Evolutionary conservation across 2,113 vertebrate genomes (phyloP), one percentile per base, ranked within the genome.

Genomic region (Azemiops feae): DNA sequence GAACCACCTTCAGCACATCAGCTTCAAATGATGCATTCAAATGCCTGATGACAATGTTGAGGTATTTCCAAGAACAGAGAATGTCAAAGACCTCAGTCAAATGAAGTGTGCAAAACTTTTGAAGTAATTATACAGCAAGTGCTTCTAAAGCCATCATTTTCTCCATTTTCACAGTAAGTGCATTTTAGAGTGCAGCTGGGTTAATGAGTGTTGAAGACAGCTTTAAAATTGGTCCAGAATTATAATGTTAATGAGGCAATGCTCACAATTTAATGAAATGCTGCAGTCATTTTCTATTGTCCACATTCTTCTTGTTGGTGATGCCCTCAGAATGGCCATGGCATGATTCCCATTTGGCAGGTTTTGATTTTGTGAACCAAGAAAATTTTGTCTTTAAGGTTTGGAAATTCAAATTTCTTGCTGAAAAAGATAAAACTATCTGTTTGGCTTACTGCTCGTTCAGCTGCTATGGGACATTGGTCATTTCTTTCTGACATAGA

Each of bases 71-170:
- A 93, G 10, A 91, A 25, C 43, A 91, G 58, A 90, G 86, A 94
- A 81, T 94, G 58, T 91, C 94, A 5, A 85, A 94, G 94, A 52
- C 81, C 58, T 89, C 55, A 96, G 91, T 16, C 95, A 93, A 96
- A 93, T 95, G 95, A 97, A 96, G 92, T 45, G 89, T 55, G 89
- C 50, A 94, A 92, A 94, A 96, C 54, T 91, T 95, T 89, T 12
- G 58, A 50, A 91, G 53, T 95, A 96, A 43, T 92, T 57, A 93
- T 20, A 87, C 43, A 91, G 50, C 89, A 95, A 94, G 95, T 52
- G 91, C 87, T 94, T 93, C 16, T 43, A 93, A 93, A 93, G 34
- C 8, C 23, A 92, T 85, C 96, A 95, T 96, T 90, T 90, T 91
- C 92, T 95, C 88, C 74, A 85, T 94, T 85, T 90, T 60, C 57